A percentile compares a stretch with the other conserved stretches of the same genome.
phyloP scores from a whole-genome alignment of 2,888 invertebrate species.

The Odiellus spinosus region DNA sequence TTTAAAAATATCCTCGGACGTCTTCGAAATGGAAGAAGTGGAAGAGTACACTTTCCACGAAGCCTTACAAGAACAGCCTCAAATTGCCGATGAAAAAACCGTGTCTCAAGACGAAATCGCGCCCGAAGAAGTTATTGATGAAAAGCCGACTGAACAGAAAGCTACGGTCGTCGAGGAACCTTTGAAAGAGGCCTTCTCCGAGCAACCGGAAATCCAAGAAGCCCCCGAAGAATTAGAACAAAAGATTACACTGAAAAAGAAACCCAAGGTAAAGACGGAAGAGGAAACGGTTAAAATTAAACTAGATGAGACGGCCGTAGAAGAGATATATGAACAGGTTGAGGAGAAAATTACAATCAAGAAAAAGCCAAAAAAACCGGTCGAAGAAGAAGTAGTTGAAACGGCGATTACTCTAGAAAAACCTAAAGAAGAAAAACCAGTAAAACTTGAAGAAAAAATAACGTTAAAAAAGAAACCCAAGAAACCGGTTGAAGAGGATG shows the following conservation, averaged over 20 bases:
- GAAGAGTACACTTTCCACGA: no score
- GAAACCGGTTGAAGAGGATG: slow-evolving; percentile 14
- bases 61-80: no score
- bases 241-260: slow-evolving; percentile 9
- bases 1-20: no score
- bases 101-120: slow-evolving; percentile 4
- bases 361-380: slow-evolving; percentile 10
- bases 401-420: slow-evolving; percentile 4
- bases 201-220: slow-evolving; percentile 4
- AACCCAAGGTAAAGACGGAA: slow-evolving; percentile 3
- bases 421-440: slow-evolving; percentile 6
- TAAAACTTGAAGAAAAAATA: slow-evolving; percentile 7
- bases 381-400: slow-evolving; percentile 9
- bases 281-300: not conserved
- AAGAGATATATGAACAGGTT: slow-evolving; percentile 1
- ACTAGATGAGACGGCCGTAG: not conserved
- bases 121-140: slow-evolving; percentile 7
- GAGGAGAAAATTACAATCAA: slow-evolving; percentile 9
- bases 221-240: slow-evolving; percentile 2
- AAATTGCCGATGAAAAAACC: not conserved
- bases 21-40: no score
- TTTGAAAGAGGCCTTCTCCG: slow-evolving; percentile 5
- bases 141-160: not conserved
- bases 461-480: not conserved
- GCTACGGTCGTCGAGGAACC: not conserved